Evolutionary conservation across 1,140 invertebrate species (phyloP).

Genomic region (Tetramorium simillimum): DNA sequence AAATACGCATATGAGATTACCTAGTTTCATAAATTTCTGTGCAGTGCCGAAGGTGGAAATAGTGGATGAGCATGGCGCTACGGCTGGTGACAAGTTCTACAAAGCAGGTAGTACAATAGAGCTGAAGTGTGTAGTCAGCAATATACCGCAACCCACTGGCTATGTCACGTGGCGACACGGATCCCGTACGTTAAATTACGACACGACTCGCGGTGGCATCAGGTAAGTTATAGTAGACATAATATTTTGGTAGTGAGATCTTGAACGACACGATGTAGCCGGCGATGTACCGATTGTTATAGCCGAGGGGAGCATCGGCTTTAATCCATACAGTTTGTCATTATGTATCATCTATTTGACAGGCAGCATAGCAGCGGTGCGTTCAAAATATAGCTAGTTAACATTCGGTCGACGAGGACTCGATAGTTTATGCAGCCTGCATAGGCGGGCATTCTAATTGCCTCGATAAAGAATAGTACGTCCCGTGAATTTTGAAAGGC

Average conservation of each 20-base stretch:
- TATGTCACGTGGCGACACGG: constrained; percentile 94
- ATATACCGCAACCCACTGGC: constrained; percentile 91
- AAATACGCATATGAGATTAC: neutral
- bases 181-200: constrained; percentile 92
- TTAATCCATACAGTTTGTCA: neutral
- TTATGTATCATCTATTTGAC: neutral
- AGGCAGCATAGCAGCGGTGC: neutral
- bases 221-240: constrained; percentile 86
- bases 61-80: constrained; percentile 91
- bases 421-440: constrained; percentile 73
- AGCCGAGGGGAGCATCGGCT: neutral
- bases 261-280: neutral
- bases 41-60: constrained; percentile 94
- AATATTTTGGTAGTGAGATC: neutral
- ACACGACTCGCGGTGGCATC: constrained; percentile 93
- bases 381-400: constrained; percentile 58
- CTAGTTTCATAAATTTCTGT: constrained; percentile 65
- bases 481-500: constrained; percentile 80
- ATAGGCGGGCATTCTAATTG: constrained; percentile 79
- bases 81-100: constrained; percentile 94
- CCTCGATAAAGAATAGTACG: constrained; percentile 78
- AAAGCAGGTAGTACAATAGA: constrained; percentile 95
- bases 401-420: constrained; percentile 34
- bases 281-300: neutral
- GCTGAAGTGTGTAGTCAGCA: constrained; percentile 93